Conservation (phyloP, 2,888 invertebrate genomes). For the Flexamia atlantica region DNA sequence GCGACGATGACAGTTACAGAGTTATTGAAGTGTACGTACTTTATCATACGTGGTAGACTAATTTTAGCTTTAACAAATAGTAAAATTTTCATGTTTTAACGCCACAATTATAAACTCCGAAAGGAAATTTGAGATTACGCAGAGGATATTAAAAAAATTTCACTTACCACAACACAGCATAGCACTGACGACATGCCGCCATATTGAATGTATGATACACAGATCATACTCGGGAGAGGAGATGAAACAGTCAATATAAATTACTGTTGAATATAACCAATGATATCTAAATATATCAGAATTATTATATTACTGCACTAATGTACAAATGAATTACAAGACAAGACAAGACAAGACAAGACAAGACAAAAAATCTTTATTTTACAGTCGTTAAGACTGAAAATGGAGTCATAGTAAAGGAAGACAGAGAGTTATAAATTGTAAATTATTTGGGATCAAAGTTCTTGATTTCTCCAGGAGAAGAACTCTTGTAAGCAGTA, state of each 20-base stretch:
- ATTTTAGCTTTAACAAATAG: background rate
- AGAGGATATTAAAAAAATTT: constrained; percentile 23
- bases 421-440: too few relatives aligned
- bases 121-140: background rate
- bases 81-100: background rate
- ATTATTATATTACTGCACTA: too few relatives aligned
- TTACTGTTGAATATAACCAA: background rate
- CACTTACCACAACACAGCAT: constrained; percentile 97
- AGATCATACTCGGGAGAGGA: constrained; percentile 46
- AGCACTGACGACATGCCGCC: constrained; percentile 98
- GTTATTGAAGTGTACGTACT: background rate
- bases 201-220: constrained; percentile 93
- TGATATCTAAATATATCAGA: too few relatives aligned
- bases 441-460: too few relatives aligned
- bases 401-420: too few relatives aligned
- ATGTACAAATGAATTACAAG: too few relatives aligned
- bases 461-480: too few relatives aligned
- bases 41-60: background rate
- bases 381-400: too few relatives aligned
- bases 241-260: constrained; percentile 29
- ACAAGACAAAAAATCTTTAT: too few relatives aligned
- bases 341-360: too few relatives aligned
- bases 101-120: background rate
- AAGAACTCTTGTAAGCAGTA: too few relatives aligned
- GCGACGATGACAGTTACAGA: constrained; percentile 12